Evolutionary conservation across 2,113 vertebrate species (phyloP).

Genomic region (Gymnobelideus leadbeateri): DNA sequence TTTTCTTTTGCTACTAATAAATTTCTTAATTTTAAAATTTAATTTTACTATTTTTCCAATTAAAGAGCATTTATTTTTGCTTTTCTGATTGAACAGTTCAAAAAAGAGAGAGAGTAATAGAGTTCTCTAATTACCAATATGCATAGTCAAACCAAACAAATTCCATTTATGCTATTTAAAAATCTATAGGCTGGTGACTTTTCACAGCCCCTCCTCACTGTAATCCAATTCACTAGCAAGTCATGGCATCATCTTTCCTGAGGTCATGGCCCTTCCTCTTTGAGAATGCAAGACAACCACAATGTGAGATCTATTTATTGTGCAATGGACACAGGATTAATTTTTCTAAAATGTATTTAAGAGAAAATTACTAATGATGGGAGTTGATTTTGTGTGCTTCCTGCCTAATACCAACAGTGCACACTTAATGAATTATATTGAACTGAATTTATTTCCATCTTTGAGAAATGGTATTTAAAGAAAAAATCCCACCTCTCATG

Average conservation of each 20-base stretch:
- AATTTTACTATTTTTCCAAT: neutral
- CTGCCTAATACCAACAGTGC: neutral
- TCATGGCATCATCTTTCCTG: no score
- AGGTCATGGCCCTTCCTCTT: no score
- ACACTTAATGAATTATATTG: neutral
- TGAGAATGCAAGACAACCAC: no score
- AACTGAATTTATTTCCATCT: neutral
- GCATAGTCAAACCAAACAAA: neutral
- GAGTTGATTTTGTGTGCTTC: neutral
- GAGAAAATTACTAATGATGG: neutral
- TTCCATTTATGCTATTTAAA: neutral
- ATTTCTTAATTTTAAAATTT: neutral
- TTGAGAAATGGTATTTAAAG: neutral
- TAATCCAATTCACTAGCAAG: no score
- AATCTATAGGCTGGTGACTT: neutral
- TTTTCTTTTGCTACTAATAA: neutral
- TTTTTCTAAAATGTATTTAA: neutral
- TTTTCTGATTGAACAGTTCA: neutral
- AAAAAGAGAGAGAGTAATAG: no score
- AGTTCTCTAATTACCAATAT: neutral
- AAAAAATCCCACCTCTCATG: neutral
- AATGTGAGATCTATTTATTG: neutral
- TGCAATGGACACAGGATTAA: neutral
- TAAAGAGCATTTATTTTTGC: neutral
- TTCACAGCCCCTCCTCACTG: no score